phyloP scores from a whole-genome alignment of 2,797 vertebrate genomes.

The Takifugu ocellatus region DNA sequence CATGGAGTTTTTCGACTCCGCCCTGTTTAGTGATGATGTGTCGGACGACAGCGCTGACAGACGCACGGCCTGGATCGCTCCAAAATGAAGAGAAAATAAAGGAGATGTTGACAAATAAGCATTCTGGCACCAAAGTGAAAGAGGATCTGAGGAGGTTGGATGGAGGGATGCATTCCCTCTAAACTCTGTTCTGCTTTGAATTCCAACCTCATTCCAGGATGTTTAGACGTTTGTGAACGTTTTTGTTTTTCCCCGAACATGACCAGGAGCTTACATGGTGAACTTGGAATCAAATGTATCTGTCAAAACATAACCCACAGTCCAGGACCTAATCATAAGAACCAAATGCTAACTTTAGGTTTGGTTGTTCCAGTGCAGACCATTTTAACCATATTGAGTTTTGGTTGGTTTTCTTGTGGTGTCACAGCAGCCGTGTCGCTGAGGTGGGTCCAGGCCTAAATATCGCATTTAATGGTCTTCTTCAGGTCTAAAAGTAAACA shows the following conservation, averaged over 20 bases:
- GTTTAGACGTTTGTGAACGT: constrained; percentile 16
- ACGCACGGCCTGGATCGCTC: too few relatives aligned
- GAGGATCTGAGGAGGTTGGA: constrained; percentile 13
- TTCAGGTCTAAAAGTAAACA: too few relatives aligned
- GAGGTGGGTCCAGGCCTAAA: not conserved
- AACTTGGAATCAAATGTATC: constrained; percentile 26
- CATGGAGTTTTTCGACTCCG: too few relatives aligned
- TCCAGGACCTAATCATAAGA: constrained; percentile 11
- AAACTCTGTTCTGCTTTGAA: constrained; percentile 40
- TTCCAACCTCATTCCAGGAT: constrained; percentile 23
- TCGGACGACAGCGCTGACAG: too few relatives aligned
- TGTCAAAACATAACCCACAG: constrained; percentile 29
- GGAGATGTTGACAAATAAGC: constrained; percentile 28
- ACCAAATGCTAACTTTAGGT: constrained; percentile 11
- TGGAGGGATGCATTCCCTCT: constrained; percentile 20
- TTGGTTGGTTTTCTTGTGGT: too few relatives aligned
- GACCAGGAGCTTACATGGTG: constrained; percentile 21
- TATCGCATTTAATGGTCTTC: not conserved
- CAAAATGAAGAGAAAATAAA: constrained; percentile 4
- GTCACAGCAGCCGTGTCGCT: too few relatives aligned
- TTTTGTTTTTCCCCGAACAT: constrained; percentile 4
- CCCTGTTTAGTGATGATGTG: too few relatives aligned
- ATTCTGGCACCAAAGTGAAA: constrained; percentile 33
- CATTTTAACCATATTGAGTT: not conserved
- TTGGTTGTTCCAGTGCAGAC: constrained; percentile 7